Evolutionary conservation across 2,113 vertebrate species (phyloP).

Genomic region (Toxostoma redivivum): DNA sequence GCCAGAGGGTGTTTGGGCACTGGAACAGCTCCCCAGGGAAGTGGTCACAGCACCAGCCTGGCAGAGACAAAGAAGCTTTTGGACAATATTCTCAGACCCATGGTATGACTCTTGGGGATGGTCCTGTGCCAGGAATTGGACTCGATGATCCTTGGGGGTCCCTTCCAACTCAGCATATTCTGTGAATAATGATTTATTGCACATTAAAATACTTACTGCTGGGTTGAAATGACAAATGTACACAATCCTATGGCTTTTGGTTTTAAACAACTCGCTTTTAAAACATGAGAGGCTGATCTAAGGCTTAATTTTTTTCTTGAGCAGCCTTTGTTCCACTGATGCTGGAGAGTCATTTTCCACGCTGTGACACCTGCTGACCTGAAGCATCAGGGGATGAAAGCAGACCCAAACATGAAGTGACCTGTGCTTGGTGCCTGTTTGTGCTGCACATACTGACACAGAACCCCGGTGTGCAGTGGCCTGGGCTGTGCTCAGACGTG

Average conservation of each 20-base stretch:
- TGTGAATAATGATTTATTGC: background rate
- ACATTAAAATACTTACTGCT: background rate
- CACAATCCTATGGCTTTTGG: background rate
- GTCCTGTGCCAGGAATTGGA: background rate
- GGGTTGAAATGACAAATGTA: background rate
- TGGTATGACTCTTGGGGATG: background rate
- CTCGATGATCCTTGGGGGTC: background rate
- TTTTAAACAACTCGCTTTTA: background rate
- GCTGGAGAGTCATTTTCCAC: background rate
- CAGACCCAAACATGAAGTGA: background rate
- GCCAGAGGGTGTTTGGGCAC: fast-evolving
- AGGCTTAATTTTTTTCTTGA: background rate
- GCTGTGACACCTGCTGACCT: background rate
- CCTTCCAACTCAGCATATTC: background rate
- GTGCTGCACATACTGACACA: background rate
- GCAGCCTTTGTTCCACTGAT: background rate
- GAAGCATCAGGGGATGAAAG: background rate
- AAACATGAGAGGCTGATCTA: background rate
- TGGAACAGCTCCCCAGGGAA: background rate
- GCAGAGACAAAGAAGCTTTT: background rate
- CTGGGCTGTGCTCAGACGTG: background rate
- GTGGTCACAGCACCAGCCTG: background rate
- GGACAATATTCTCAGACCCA: fast-evolving
- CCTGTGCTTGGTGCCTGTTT: background rate
- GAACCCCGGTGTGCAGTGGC: fast-evolving